Evolutionary conservation across 2,113 vertebrate genomes (phyloP), one percentile per base, ranked within the genome.

Genomic region (Nothoprocta pentlandii): DNA sequence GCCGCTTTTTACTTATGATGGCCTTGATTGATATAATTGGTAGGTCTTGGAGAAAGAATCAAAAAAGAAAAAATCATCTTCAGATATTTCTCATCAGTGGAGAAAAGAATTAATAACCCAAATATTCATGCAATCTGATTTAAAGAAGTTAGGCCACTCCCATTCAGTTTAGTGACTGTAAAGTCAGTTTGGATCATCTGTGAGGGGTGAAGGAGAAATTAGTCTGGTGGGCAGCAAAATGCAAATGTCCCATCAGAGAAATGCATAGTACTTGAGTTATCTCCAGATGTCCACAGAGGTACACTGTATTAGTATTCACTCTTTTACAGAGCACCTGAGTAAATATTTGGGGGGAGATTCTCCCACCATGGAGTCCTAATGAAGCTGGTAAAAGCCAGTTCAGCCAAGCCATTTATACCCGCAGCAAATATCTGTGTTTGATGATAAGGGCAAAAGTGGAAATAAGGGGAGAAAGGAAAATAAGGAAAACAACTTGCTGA

Each of bases 1-100:
- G 2, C 44, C 77, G 11, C 4, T 69, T 83, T 62, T 80, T 85
- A 12, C n/a, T 63, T 58, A 7, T 36, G 13, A 36, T 64, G 8
- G 22, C 7, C 80, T 4, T 81, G 21, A 69, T 4, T 81, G 21
- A 69, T 87, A 82, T 79, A 69, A 15, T 77, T 85, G 16, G 23
- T 58, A 20, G 6, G 17, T 25, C 6, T 6, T 1, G 1, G 12
- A 61, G 7, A 64, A 2, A 42, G 2, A 46, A 19, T 73, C 30
- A 81, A 13, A 62, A 32, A 14, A 56, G 80, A 9, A 32, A 14
- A 56, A 84, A 9, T 22, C 21, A 14, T 59, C 9, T 54, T 77
- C 17, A 64, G 14, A 47, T 1, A 11, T 77, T 74, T 66, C 13
- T 82, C 21, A 39, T 61, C 12, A 39, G 5, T 9, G 47, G 20